Percentiles rank a stretch among this genome's conserved stretches.
Conservation (phyloP, 2,888 invertebrate genomes). For the Ophion costatus region DNA sequence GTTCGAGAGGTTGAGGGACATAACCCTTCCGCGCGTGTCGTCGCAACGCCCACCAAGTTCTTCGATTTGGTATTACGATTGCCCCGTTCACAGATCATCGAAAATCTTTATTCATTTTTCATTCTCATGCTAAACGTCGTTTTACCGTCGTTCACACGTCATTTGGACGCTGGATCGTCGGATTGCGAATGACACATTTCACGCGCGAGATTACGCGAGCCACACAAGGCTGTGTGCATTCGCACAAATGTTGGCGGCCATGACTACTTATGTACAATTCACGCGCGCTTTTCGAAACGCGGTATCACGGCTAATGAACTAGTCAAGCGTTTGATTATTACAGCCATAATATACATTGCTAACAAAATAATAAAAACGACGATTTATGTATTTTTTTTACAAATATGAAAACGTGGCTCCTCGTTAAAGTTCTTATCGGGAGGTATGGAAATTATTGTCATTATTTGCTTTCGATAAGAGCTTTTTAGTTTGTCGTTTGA, state of each 20-base stretch:
- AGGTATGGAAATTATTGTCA: no score
- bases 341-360: background rate
- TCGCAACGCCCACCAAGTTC: background rate
- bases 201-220: conserved; percentile 2
- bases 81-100: conserved; percentile 34
- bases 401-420: no score
- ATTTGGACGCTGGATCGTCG: conserved; percentile 8
- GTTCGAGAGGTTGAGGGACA: conserved; percentile 9
- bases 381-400: no score
- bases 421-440: no score
- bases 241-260: conserved; percentile 18
- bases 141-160: conserved; percentile 1
- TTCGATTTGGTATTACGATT: background rate
- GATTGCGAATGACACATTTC: conserved; percentile 43
- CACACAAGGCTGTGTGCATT: background rate
- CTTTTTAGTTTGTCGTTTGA: no score
- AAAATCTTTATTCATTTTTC: conserved; percentile 17
- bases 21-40: conserved; percentile 52
- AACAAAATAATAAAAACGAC: background rate
- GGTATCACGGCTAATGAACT: background rate
- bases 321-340: background rate
- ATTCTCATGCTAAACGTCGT: background rate
- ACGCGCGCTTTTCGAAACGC: conserved; percentile 8
- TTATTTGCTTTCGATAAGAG: no score
- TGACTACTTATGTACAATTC: background rate